Percentiles rank a stretch among this genome's conserved stretches.
Evolutionary conservation across 2,113 vertebrate species (phyloP).

Genomic region (Theristicus caerulescens): DNA sequence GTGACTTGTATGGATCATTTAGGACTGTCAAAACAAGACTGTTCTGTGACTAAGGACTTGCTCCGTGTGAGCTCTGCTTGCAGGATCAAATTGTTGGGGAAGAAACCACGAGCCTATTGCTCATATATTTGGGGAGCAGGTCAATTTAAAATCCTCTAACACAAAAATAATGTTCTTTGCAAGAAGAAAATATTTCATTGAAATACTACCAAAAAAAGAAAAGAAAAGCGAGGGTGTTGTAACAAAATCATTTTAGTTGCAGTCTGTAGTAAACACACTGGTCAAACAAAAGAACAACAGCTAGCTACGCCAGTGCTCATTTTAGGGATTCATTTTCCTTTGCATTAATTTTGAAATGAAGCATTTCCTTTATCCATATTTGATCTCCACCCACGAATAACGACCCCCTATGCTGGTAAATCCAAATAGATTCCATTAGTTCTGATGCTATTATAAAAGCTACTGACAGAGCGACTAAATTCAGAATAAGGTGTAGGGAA

Average conservation of each 20-base stretch:
- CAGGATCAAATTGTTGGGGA: background rate
- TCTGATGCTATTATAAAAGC: background rate
- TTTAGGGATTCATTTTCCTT: background rate
- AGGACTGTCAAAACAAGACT: conserved; percentile 57
- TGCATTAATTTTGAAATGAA: background rate
- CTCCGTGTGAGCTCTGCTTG: background rate
- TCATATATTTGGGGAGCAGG: background rate
- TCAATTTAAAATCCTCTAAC: background rate
- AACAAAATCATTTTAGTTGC: background rate
- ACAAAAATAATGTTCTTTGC: background rate
- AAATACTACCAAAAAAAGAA: background rate
- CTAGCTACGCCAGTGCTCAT: background rate
- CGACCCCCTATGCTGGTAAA: background rate
- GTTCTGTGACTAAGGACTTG: conserved; percentile 7
- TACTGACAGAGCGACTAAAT: background rate
- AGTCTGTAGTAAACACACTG: background rate
- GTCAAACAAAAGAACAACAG: background rate
- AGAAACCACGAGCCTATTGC: background rate
- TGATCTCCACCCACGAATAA: background rate
- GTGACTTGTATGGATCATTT: conserved; percentile 56
- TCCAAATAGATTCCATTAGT: background rate
- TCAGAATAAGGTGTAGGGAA: background rate
- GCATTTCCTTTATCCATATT: background rate
- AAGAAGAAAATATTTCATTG: background rate
- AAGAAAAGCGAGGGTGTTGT: background rate